Conservation (phyloP, 2,797 vertebrate species). For the Malacoctenus gilli region DNA sequence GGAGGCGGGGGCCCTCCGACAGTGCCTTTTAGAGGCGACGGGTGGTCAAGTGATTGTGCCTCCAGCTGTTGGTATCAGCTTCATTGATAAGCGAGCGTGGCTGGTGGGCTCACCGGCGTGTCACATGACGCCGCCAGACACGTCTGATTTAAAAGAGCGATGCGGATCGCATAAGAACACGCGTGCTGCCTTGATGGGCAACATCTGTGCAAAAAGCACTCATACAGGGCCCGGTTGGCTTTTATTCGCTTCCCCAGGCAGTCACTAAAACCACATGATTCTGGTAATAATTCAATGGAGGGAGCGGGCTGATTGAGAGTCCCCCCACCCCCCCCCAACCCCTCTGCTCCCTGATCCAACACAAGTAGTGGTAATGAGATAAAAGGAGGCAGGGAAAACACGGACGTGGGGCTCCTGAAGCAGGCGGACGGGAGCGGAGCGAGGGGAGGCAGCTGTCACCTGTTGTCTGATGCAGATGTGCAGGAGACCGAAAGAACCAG, state of each 20-base stretch:
- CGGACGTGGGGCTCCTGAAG: slow-evolving; percentile 23
- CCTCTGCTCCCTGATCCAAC: slow-evolving; percentile 36
- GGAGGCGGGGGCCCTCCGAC: too few species aligned
- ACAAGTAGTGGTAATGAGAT: slow-evolving; percentile 54
- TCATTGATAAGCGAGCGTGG: background rate
- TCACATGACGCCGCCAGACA: slow-evolving; percentile 10
- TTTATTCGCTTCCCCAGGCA: slow-evolving; percentile 52
- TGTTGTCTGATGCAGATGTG: slow-evolving; percentile 4
- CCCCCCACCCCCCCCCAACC: slow-evolving; percentile 7
- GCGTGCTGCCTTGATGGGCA: slow-evolving; percentile 23
- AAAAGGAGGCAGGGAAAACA: slow-evolving; percentile 60
- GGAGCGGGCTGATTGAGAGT: slow-evolving; percentile 56
- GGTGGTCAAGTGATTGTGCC: too few species aligned
- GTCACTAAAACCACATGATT: slow-evolving; percentile 63
- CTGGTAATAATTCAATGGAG: slow-evolving; percentile 62
- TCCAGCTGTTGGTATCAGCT: background rate
- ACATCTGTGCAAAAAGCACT: slow-evolving; percentile 35
- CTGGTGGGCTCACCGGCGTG: background rate
- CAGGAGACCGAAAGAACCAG: slow-evolving; percentile 1
- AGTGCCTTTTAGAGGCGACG: too few species aligned
- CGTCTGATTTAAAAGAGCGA: slow-evolving; percentile 14
- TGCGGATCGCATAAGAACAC: slow-evolving; percentile 4
- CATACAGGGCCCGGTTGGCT: slow-evolving; percentile 31
- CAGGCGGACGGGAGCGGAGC: slow-evolving; percentile 29
- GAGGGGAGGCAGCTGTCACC: slow-evolving; percentile 6